phyloP scores from a whole-genome alignment of 1,140 invertebrate species.

The Drosophila subobscura region DNA sequence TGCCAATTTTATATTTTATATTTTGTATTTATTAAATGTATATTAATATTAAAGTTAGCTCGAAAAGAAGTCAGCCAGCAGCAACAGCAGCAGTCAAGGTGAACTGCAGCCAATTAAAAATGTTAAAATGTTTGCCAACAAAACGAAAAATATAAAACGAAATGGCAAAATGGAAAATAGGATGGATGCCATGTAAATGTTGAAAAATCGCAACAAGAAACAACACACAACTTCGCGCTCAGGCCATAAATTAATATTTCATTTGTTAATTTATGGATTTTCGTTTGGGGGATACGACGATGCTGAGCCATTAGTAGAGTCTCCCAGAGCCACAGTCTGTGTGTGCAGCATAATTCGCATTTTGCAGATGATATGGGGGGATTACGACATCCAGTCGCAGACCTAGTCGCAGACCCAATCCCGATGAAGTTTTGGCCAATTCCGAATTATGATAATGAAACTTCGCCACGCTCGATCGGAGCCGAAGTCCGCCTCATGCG shows the following conservation, averaged over 20 bases:
- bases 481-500: slow-evolving; percentile 59
- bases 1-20: not conserved
- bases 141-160: slow-evolving; percentile 50
- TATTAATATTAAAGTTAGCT: slow-evolving; percentile 40
- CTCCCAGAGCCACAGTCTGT: slow-evolving; percentile 7
- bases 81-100: slow-evolving; percentile 48
- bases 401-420: not conserved
- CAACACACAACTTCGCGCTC: slow-evolving; percentile 20
- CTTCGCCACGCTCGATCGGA: slow-evolving; percentile 73
- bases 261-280: slow-evolving; percentile 70
- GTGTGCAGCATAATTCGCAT: slow-evolving; percentile 55
- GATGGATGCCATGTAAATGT: slow-evolving; percentile 39
- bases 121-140: slow-evolving; percentile 69
- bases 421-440: slow-evolving; percentile 39
- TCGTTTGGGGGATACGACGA: slow-evolving; percentile 14
- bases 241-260: slow-evolving; percentile 77
- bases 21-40: slow-evolving; percentile 38
- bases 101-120: slow-evolving; percentile 58
- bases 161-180: slow-evolving; percentile 41
- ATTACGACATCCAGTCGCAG: slow-evolving; percentile 22
- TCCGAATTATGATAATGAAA: slow-evolving; percentile 78
- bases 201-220: slow-evolving; percentile 13
- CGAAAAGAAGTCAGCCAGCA: slow-evolving; percentile 12
- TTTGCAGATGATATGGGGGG: slow-evolving; percentile 58
- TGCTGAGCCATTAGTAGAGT: slow-evolving; percentile 36